Base-by-base conservation (phyloP, 2,113 vertebrate species). In the Seriola quinqueradiata region DNA sequence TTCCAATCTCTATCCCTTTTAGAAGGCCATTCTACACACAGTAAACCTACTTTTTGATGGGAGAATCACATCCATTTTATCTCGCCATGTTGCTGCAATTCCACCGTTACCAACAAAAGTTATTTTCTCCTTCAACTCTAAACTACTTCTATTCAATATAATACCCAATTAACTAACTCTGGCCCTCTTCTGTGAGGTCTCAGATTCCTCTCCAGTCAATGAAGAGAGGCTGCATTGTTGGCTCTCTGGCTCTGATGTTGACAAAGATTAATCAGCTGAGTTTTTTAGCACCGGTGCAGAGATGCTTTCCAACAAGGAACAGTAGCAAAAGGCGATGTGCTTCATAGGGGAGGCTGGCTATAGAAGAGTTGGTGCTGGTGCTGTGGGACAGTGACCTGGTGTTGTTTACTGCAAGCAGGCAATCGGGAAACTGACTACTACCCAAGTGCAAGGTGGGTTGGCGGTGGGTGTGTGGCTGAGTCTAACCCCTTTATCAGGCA, bases 401-500 rank as follows among this genome's bases (percentile, higher is more conserved):
- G 75, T 52, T 77, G 80, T 54, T 87, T 66, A 36, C 74, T 7
- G 66, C 8, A 0, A 60, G 71, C 75, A 58, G 77, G 67, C 64
- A 14, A 40, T 80, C 75, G 85, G 81, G 68, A 86, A 89, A 82
- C 72, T 70, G 83, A 63, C 77, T 73, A 32, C 81, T 78, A 28
- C 28, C 28, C 28, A 84, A 85, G 79, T 78, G 85, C 82, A 76
- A 77, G 28, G 79, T 84, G 84, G 75, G 77, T 65, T 72, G 48
- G 76, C 2, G 10, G 76, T 84, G 82, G 82, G 78, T 79, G 67
- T 76, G 78, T 36, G 74, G 65, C 78, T 77, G 76, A 87, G 81
- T 70, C 72, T 92, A 87, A 92, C 90, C 91, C 86, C 78, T 88
- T 91, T 91, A 90, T 93, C 91, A 83, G 75, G 69, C 36, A 77